Evolutionary conservation across 2,888 invertebrate species (phyloP).

Genomic region (Leistus spinibarbis): DNA sequence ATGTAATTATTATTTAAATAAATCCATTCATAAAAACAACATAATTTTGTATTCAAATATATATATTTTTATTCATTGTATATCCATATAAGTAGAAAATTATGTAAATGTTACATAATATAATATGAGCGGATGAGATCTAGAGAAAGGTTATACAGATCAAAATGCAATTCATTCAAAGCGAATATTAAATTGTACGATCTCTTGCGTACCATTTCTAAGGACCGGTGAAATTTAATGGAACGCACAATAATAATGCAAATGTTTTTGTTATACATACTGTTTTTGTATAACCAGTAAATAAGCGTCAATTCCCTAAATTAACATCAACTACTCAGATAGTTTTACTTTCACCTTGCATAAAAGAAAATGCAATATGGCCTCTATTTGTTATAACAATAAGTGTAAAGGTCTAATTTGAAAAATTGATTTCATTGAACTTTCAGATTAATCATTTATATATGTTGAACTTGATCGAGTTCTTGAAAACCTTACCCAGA

Average conservation of each 20-base stretch:
- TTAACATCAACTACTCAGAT: background rate
- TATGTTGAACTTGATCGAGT: background rate
- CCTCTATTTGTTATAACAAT: background rate
- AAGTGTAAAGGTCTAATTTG: background rate
- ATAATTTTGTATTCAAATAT: too few relatives aligned
- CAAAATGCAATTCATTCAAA: background rate
- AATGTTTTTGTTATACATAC: background rate
- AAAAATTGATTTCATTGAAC: background rate
- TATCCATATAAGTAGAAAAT: too few relatives aligned
- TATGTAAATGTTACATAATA: too few relatives aligned
- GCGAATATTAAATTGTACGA: background rate
- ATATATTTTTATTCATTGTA: too few relatives aligned
- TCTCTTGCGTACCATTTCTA: background rate
- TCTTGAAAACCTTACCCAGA: too few relatives aligned
- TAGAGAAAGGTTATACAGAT: background rate
- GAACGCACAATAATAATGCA: background rate
- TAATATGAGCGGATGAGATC: background rate
- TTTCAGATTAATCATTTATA: background rate
- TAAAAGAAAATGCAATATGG: background rate
- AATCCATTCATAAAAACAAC: too few relatives aligned
- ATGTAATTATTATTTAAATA: too few relatives aligned
- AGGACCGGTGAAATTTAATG: background rate
- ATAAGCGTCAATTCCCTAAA: background rate
- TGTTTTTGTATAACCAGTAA: background rate
- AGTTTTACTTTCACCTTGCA: background rate